Base-by-base conservation (phyloP, 2,888 invertebrate genomes). In the Andrena praecox region DNA sequence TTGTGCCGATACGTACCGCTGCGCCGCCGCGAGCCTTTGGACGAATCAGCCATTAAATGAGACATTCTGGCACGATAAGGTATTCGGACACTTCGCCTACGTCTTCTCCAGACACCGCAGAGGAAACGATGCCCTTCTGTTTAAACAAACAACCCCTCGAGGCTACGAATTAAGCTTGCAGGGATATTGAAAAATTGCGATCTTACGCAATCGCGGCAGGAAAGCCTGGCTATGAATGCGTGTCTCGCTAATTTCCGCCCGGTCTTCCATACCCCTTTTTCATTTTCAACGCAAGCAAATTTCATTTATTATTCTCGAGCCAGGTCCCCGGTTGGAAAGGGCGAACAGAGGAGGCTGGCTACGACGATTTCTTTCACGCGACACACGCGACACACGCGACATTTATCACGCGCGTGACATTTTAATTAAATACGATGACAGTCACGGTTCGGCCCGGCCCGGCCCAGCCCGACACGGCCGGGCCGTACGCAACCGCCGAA, bases 381-480 rank as follows among this genome's bases (percentile, higher is more conserved):
- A 72, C 84, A 80, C 88, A 86, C 85, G 85, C 88, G 89, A 88
- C 88, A 89, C 88, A 86, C 85, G 85, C 88, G 89, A 88, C 88
- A 89, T 89, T 89, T 87, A 88, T 89, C 89, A 88, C 88, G 85
- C 80, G 82, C 82, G 85, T 88, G 88, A 89, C 88, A 86, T 88
- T 89, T 89, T 89, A 89, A 89, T 89, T 89, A 88, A 89, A 88
- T 89, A 87, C 88, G 87, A 86, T 87, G 88, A 89, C 88, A 88
- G 83, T 87, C 85, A 79, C 69, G 88, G 85, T 84, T 85, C 84
- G 80, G 76, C 67, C 80, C 66, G 64, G 52, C 74, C 71, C n/a
- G n/a, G n/a, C n/a, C n/a, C n/a, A n/a, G n/a, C n/a, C n/a, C n/a
- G n/a, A n/a, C n/a, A n/a, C n/a, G n/a, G n/a, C n/a, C n/a, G n/a